Percentiles rank a stretch among this genome's conserved stretches.
Evolutionary conservation across 2,113 vertebrate species (phyloP).

Genomic region (Eira barbara): DNA sequence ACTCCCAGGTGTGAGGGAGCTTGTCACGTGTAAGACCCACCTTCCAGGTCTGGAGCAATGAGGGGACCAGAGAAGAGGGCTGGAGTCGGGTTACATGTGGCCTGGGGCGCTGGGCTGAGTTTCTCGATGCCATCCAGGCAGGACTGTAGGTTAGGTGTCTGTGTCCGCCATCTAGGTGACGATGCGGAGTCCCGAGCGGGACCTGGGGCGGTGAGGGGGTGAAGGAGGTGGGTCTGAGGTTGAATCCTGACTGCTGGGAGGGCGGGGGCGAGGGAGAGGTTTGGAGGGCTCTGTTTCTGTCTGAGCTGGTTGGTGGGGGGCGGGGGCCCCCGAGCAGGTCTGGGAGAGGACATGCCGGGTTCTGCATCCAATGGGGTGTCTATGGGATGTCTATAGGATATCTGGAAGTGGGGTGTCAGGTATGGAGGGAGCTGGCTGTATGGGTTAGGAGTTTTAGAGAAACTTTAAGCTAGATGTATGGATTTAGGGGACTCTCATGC

Average conservation of each 20-base stretch:
- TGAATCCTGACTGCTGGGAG: not conserved
- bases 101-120: not conserved
- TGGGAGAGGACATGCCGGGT: not conserved
- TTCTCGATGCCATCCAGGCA: not conserved
- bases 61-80: not conserved
- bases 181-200: not conserved
- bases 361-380: not conserved
- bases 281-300: not conserved
- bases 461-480: not conserved
- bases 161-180: not conserved
- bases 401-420: not conserved
- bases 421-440: not conserved
- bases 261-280: not conserved
- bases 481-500: not conserved
- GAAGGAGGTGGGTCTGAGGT: not conserved
- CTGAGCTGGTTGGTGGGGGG: not conserved
- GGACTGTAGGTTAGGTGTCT: not conserved
- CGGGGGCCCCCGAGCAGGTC: not conserved
- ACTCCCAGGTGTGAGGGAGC: not conserved
- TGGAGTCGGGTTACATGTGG: not conserved
- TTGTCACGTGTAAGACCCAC: not conserved
- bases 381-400: not conserved
- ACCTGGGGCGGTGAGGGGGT: not conserved
- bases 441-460: not conserved
- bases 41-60: not conserved